These are phyloP conservation scores for Ruditapes philippinarum DNA, from an alignment of 1,140 invertebrate genomes.

Conservation along the genomic window DNA sequence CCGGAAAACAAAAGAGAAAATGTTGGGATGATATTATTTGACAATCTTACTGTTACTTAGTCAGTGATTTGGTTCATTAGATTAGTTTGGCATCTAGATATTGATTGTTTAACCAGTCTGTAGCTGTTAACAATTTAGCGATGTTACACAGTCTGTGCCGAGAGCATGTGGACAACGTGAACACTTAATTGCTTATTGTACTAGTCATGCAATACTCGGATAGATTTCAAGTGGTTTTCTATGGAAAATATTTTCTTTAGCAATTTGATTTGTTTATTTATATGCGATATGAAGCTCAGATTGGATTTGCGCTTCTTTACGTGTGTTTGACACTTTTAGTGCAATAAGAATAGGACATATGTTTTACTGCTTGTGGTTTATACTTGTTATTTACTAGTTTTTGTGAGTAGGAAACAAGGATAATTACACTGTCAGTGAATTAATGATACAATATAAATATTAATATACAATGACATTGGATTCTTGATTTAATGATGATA, in stretches of 20 bases:
- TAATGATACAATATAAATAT: too few species aligned
- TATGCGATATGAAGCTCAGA: neutral
- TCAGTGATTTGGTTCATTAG: conserved; percentile 16
- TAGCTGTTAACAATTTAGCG: neutral
- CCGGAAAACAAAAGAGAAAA: too few species aligned
- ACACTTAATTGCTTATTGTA: neutral
- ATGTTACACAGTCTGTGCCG: neutral
- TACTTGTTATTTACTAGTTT: too few species aligned
- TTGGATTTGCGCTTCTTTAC: too few species aligned
- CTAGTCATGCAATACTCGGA: neutral
- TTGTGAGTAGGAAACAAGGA: too few species aligned
- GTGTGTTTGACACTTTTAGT: too few species aligned
- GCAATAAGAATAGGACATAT: too few species aligned
- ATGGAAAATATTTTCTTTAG: neutral
- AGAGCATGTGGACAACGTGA: neutral
- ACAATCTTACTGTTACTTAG: neutral
- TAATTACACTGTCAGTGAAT: too few species aligned
- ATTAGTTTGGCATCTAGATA: conserved; percentile 22
- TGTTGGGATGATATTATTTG: too few species aligned
- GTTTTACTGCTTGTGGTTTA: too few species aligned
- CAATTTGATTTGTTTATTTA: neutral
- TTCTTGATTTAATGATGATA: too few species aligned
- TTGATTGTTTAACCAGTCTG: conserved; percentile 15
- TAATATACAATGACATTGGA: too few species aligned
- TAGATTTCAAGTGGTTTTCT: neutral